A percentile compares a stretch with the other conserved stretches of the same genome.
These are phyloP conservation scores for Rhabdomys dilectus DNA, from an alignment of 2,113 vertebrate species.

Conservation along the genomic window DNA sequence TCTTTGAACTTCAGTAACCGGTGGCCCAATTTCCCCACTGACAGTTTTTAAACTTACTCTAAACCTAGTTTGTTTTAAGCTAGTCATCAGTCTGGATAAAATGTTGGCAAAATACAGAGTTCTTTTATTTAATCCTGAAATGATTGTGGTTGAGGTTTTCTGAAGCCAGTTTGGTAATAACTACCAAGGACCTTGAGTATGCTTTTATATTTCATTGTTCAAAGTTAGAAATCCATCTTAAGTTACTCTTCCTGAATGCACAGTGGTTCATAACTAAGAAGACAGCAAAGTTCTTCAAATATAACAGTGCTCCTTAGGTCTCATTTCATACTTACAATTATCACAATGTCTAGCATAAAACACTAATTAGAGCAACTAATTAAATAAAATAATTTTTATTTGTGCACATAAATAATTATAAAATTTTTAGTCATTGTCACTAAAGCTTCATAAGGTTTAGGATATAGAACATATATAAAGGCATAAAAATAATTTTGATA, in stretches of 20 bases:
- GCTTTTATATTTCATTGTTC: not conserved
- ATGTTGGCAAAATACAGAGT: not conserved
- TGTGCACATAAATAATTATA: not conserved
- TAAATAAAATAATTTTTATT: slow-evolving; percentile 16
- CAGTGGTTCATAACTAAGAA: not conserved
- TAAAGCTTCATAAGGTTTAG: not conserved
- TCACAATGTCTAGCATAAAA: not conserved
- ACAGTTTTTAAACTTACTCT: not conserved
- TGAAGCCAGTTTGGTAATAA: not conserved
- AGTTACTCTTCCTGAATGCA: not conserved
- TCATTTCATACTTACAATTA: not conserved
- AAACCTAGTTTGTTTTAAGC: not conserved
- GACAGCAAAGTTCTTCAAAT: not conserved
- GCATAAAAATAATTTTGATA: not conserved
- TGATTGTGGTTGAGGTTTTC: not conserved
- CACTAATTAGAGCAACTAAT: not conserved
- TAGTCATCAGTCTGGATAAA: not conserved
- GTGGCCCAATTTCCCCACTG: not conserved
- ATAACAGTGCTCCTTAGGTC: not conserved
- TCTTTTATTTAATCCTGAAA: not conserved
- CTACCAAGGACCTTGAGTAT: not conserved
- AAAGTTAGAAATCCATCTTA: not conserved
- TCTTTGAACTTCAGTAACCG: not conserved
- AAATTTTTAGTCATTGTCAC: not conserved
- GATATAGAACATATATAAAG: not conserved